Conservation (phyloP, 2,113 vertebrate species). For the Marmota monax region DNA sequence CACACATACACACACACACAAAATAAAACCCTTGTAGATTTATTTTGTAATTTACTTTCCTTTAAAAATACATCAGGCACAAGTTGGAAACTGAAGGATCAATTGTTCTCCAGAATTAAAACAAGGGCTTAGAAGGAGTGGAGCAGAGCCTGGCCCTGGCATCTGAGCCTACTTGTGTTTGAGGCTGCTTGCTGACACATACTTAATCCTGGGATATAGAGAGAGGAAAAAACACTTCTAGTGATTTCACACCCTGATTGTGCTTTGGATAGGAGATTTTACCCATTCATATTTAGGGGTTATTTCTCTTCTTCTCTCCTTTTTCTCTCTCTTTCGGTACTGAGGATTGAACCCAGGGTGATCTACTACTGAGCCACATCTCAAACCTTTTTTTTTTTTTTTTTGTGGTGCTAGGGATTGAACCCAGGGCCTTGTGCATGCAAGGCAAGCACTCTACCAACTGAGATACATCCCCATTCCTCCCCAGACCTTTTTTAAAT, state of each 20-base stretch:
- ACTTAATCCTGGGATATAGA: background rate
- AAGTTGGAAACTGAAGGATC: background rate
- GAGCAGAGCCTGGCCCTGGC: background rate
- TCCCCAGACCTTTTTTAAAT: background rate
- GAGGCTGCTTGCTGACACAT: background rate
- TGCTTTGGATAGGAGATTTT: background rate
- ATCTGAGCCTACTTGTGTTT: background rate
- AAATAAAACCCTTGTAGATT: too few relatives aligned
- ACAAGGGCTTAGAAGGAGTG: background rate
- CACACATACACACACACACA: too few relatives aligned
- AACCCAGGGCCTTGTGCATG: too few relatives aligned
- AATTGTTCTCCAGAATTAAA: accelerated
- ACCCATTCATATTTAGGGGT: background rate
- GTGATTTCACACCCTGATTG: background rate
- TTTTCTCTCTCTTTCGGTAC: too few relatives aligned
- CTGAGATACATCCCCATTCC: background rate
- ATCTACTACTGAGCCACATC: too few relatives aligned
- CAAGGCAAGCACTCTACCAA: background rate
- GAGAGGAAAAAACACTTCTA: background rate
- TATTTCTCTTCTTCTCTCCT: background rate
- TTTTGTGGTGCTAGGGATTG: background rate
- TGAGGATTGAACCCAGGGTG: too few relatives aligned
- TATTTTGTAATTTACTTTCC: background rate
- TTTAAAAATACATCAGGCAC: background rate
- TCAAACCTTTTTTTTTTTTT: background rate